Evolutionary conservation across 2,797 vertebrate genomes (phyloP).

Genomic region (Hyperoplus immaculatus): DNA sequence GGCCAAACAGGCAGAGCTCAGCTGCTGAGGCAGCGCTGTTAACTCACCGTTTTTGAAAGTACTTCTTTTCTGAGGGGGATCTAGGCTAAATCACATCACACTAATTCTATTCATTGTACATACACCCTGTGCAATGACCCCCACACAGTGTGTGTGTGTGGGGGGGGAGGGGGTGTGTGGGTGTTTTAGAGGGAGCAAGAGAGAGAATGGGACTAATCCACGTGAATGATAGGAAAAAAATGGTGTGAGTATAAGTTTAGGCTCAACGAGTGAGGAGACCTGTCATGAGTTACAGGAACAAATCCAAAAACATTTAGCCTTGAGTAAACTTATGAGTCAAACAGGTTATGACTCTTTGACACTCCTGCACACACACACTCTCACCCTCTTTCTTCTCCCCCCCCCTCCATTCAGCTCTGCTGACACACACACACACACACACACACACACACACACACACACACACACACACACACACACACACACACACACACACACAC

Average conservation of each 20-base stretch:
- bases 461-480: not conserved
- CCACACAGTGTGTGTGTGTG: not conserved
- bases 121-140: conserved; percentile 18
- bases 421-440: conserved; percentile 1
- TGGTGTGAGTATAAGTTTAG: not conserved
- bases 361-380: conserved; percentile 1
- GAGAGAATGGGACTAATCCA: not conserved
- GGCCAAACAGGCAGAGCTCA: conserved; percentile 50
- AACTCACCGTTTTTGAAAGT: conserved; percentile 27
- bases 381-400: not conserved
- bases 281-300: not conserved
- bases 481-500: not conserved
- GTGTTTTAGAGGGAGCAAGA: not conserved
- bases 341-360: conserved; percentile 12
- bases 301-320: not conserved
- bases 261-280: not conserved
- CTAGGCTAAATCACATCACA: conserved; percentile 60
- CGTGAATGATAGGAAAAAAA: not conserved
- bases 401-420: not conserved
- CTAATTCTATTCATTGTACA: conserved; percentile 57
- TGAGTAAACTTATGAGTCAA: conserved; percentile 2
- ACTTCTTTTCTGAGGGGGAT: conserved; percentile 54
- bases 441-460: conserved; percentile 8
- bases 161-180: not conserved
- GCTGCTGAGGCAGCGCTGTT: conserved; percentile 64